phyloP scores from a whole-genome alignment of 2,888 invertebrate genomes.

The Limnephilus marmoratus region DNA sequence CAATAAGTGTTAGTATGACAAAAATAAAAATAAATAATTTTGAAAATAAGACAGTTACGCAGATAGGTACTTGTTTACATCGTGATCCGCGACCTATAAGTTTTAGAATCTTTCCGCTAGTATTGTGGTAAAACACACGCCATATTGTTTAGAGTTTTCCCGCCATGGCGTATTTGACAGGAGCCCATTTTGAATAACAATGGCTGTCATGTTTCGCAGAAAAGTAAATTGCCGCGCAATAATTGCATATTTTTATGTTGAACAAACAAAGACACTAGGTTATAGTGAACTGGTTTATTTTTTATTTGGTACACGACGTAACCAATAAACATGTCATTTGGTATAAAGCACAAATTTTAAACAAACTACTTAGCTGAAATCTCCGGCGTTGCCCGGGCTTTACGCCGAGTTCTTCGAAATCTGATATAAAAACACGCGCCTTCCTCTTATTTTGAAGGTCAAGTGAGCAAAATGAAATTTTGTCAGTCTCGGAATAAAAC shows the following conservation, averaged over 20 bases:
- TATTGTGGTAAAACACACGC: neutral
- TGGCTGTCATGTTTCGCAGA: slow-evolving; percentile 34
- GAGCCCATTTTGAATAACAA: slow-evolving; percentile 31
- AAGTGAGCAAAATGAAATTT: too few species aligned
- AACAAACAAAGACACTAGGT: slow-evolving; percentile 26
- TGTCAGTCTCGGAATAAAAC: too few species aligned
- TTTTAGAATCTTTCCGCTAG: neutral
- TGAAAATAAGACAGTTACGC: too few species aligned
- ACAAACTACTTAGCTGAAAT: neutral
- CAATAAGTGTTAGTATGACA: too few species aligned
- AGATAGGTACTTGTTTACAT: neutral
- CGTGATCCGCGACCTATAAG: too few species aligned
- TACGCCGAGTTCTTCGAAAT: too few species aligned
- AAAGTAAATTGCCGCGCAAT: slow-evolving; percentile 16
- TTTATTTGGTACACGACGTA: neutral
- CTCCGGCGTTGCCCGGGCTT: too few species aligned
- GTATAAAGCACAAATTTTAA: neutral
- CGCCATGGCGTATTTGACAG: slow-evolving; percentile 18
- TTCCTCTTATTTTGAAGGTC: too few species aligned
- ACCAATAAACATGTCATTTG: neutral
- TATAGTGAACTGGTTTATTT: slow-evolving; percentile 16
- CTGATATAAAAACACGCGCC: too few species aligned
- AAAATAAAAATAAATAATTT: too few species aligned
- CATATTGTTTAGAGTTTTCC: slow-evolving; percentile 39
- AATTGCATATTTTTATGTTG: slow-evolving; percentile 40